phyloP scores from a whole-genome alignment of 1,140 invertebrate genomes.

The Heliconius congener region DNA sequence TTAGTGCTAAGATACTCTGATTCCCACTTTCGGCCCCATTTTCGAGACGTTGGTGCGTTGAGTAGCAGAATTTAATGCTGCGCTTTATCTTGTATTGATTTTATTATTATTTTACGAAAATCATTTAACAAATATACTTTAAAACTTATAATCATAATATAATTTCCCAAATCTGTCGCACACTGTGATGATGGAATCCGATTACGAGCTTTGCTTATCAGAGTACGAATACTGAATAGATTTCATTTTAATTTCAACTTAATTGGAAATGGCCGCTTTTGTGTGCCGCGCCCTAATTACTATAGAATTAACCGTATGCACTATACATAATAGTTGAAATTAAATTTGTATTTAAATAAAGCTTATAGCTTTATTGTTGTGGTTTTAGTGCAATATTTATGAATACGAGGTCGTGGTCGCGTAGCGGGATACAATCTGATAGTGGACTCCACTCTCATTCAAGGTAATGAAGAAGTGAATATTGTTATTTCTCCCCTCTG shows the following conservation, averaged over 20 bases:
- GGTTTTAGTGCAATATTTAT: not conserved
- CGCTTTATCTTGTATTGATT: too few species aligned
- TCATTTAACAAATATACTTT: not conserved
- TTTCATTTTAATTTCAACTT: conserved; percentile 11
- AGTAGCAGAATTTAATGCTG: not conserved
- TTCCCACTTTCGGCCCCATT: too few species aligned
- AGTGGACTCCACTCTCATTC: too few species aligned
- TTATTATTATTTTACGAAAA: not conserved
- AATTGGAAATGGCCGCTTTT: conserved; percentile 12
- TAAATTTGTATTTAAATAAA: conserved; percentile 4
- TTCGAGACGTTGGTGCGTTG: too few species aligned
- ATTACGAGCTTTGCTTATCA: conserved; percentile 6
- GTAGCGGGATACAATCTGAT: too few species aligned
- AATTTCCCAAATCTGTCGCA: not conserved
- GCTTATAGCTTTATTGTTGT: not conserved
- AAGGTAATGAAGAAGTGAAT: too few species aligned
- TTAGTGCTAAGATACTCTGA: too few species aligned
- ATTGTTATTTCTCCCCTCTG: too few species aligned
- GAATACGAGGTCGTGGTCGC: not conserved
- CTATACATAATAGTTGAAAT: conserved; percentile 5
- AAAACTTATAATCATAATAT: not conserved
- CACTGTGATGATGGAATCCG: not conserved
- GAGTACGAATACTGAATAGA: conserved; percentile 12
- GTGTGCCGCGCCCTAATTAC: conserved; percentile 10
- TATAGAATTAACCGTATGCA: conserved; percentile 10